These are phyloP conservation scores for Aphidoletes aphidimyza DNA, from an alignment of 2,888 invertebrate species.

Conservation along the genomic window DNA sequence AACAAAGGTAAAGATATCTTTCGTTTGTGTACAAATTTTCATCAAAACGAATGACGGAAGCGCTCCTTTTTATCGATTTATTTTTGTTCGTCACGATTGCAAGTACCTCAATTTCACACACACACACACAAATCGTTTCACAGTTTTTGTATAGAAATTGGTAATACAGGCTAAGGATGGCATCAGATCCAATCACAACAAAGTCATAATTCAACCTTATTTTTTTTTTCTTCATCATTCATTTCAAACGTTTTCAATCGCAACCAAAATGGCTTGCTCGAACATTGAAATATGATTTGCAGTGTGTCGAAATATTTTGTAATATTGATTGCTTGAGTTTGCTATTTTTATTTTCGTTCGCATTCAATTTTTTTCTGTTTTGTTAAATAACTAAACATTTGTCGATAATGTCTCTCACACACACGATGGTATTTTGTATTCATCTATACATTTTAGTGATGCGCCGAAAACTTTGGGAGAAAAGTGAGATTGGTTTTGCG, in stretches of 20 bases:
- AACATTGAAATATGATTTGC: constrained; percentile 16
- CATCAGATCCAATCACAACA: constrained; percentile 16
- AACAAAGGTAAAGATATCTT: neutral
- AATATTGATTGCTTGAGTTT: neutral
- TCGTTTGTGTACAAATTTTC: neutral
- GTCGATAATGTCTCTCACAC: constrained; percentile 3
- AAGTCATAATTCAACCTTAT: neutral
- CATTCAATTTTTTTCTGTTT: neutral
- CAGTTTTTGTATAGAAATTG: neutral
- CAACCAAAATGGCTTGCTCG: neutral
- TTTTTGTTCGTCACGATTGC: constrained; percentile 2
- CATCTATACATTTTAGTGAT: neutral
- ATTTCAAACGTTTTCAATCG: neutral
- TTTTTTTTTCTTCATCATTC: neutral
- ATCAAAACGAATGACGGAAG: neutral
- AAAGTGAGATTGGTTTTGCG: constrained; percentile 18
- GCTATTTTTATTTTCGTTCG: neutral
- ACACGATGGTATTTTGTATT: too few species aligned
- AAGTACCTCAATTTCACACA: constrained; percentile 9
- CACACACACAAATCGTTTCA: neutral
- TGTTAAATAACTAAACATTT: constrained; percentile 49
- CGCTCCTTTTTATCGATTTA: neutral
- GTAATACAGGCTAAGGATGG: neutral
- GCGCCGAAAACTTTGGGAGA: too few species aligned
- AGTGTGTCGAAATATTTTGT: neutral